Conservation (phyloP, 2,888 invertebrate genomes). For the Hylaea fasciaria region DNA sequence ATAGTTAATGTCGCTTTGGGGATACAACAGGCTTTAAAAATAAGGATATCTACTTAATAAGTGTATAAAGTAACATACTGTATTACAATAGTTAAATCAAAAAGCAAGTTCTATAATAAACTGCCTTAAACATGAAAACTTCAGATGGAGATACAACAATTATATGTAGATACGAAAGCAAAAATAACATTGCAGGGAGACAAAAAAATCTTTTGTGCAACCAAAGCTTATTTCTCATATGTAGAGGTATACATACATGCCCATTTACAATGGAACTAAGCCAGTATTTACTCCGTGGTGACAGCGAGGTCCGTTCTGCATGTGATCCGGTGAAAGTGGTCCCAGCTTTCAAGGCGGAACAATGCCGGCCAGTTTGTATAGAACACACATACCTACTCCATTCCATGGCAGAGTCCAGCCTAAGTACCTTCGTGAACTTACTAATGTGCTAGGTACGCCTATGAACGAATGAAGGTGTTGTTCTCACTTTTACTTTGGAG, state of each 20-base stretch:
- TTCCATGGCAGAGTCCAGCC: background rate
- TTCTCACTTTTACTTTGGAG: background rate
- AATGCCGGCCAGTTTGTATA: conserved; percentile 54
- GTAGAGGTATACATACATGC: background rate
- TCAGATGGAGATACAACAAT: no score
- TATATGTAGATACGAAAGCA: no score
- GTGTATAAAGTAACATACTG: no score
- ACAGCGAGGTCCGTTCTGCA: conserved; percentile 50
- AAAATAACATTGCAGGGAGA: no score
- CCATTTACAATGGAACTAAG: conserved; percentile 9
- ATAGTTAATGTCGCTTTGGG: no score
- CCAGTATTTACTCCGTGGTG: conserved; percentile 45
- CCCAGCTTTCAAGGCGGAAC: conserved; percentile 59
- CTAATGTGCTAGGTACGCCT: conserved; percentile 17
- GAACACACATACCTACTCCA: conserved; percentile 27
- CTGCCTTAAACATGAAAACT: no score
- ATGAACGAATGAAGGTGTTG: background rate
- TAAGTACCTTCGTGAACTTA: background rate
- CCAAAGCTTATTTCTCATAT: background rate
- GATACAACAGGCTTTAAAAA: no score
- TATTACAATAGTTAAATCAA: no score
- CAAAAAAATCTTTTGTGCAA: no score
- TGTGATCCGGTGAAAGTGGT: conserved; percentile 65
- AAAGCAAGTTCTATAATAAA: no score
- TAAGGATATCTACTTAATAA: no score